Evolutionary conservation across 2,113 vertebrate genomes (phyloP), one percentile per base, ranked within the genome.

Genomic region (Alces alces): DNA sequence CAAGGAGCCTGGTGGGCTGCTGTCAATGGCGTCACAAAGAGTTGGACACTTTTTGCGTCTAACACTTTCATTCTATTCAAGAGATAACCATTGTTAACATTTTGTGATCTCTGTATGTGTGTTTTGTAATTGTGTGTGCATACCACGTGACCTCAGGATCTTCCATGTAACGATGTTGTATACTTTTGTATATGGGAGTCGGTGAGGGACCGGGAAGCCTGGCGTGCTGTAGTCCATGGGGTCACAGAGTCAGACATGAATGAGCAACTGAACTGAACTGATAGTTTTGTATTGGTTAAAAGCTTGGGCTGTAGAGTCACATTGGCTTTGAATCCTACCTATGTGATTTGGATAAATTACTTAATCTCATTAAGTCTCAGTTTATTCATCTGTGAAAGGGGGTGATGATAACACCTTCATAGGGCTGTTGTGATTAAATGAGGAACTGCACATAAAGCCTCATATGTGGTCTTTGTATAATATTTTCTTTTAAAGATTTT

Each of bases 401-500:
- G 23, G 27, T 70, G 23, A 27, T 76, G 6, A 11, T 43, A 47
- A 57, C 30, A 23, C 28, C 64, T 84, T 30, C 19, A 23, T n/a
- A n/a, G 47, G 9, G 4, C 91, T 61, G 43, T 87, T 94, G 76
- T 54, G 21, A 43, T 54, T 84, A 52, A 57, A 66, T 58, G 70
- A 86, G 86, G 73, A 87, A 55, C 84, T 61, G 64, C 17, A 27
- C 50, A 15, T 36, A 17, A 90, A 86, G 47, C 80, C 36, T 83
- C n/a, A 39, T 39, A 73, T 73, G 7, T 79, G 88, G 45, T 61
- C 55, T 94, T 58, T 50, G 43, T 43, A 36, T 54, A 76, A 25
- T 64, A 28, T 66, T 96, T 96, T 58, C 28, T 57, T 87, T 43
- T 92, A 23, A 84, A 91, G 76, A 66, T 76, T 91, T 93, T 96